Percentiles rank a stretch among this genome's conserved stretches.
These are phyloP conservation scores for Dromas ardeola DNA, from an alignment of 2,113 vertebrate species.

Conservation along the genomic window DNA sequence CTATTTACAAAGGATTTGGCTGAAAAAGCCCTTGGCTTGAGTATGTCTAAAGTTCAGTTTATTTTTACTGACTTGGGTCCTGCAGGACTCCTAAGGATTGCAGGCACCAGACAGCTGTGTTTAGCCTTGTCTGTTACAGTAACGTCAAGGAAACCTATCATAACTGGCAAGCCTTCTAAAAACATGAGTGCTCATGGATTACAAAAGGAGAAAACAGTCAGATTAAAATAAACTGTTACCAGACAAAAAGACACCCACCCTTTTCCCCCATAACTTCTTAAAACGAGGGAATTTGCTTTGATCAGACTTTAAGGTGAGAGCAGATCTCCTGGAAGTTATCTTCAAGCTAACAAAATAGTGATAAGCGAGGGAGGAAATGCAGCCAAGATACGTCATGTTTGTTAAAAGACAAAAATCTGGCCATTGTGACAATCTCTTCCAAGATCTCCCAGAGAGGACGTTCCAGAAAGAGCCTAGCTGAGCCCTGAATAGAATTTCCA, in stretches of 20 bases:
- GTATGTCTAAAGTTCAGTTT: constrained; percentile 63
- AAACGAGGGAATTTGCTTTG: constrained; percentile 29
- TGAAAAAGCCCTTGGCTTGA: constrained; percentile 46
- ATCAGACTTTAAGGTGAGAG: constrained; percentile 62
- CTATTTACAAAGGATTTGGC: constrained; percentile 38
- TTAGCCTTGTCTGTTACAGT: constrained; percentile 65
- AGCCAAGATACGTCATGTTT: not conserved
- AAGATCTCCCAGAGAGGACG: not conserved
- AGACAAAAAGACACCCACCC: constrained; percentile 59
- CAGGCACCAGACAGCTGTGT: constrained; percentile 72
- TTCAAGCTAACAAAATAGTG: constrained; percentile 61
- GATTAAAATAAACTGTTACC: constrained; percentile 74
- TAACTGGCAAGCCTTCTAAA: constrained; percentile 72
- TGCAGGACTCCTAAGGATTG: constrained; percentile 54
- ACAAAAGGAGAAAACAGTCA: constrained; percentile 68
- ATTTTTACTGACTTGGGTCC: constrained; percentile 61
- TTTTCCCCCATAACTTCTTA: constrained; percentile 36
- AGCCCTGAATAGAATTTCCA: constrained; percentile 5
- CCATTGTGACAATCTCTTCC: not conserved
- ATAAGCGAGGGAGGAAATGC: constrained; percentile 54
- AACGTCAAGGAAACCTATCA: constrained; percentile 65
- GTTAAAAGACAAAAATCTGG: constrained; percentile 41
- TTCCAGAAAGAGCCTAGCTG: not conserved
- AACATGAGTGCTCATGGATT: constrained; percentile 53
- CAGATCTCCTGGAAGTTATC: constrained; percentile 52